phyloP scores from a whole-genome alignment of 2,888 invertebrate species.

The Caenorhabditis imperialis region DNA sequence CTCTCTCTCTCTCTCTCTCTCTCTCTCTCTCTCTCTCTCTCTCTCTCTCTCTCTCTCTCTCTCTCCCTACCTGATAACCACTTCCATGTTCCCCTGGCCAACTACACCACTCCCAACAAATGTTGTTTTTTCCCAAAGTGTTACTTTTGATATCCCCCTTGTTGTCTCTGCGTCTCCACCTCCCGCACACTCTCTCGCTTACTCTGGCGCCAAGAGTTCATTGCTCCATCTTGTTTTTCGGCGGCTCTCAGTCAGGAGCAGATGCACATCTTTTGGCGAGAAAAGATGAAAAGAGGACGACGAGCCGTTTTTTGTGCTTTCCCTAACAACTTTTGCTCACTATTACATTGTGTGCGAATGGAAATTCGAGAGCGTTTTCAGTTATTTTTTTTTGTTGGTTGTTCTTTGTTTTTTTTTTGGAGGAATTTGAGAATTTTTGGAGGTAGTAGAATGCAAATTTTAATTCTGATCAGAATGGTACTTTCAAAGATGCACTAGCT shows the following conservation, averaged over 20 bases:
- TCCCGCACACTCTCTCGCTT: constrained; percentile 4
- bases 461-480: too few relatives aligned
- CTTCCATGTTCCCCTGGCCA: not conserved
- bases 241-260: constrained; percentile 1
- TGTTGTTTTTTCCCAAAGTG: constrained; percentile 19
- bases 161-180: not conserved
- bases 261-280: constrained; percentile 6
- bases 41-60: constrained; percentile 16
- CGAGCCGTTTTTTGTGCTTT: constrained; percentile 22
- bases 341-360: constrained; percentile 10
- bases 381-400: too few relatives aligned
- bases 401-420: too few relatives aligned
- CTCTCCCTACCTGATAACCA: not conserved
- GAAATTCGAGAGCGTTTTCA: constrained; percentile 16
- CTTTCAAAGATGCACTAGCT: too few relatives aligned
- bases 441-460: too few relatives aligned
- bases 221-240: constrained; percentile 6
- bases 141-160: too few relatives aligned
- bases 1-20: constrained; percentile 12
- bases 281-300: not conserved
- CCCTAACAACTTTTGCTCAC: constrained; percentile 8
- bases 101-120: not conserved
- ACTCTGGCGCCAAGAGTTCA: constrained; percentile 9
- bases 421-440: too few relatives aligned
- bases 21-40: constrained; percentile 14